These are phyloP conservation scores for Catostylus mosaicus DNA, from an alignment of 30 jellyfish, hydroid and myxozoan genomes.

Conservation along the genomic window DNA sequence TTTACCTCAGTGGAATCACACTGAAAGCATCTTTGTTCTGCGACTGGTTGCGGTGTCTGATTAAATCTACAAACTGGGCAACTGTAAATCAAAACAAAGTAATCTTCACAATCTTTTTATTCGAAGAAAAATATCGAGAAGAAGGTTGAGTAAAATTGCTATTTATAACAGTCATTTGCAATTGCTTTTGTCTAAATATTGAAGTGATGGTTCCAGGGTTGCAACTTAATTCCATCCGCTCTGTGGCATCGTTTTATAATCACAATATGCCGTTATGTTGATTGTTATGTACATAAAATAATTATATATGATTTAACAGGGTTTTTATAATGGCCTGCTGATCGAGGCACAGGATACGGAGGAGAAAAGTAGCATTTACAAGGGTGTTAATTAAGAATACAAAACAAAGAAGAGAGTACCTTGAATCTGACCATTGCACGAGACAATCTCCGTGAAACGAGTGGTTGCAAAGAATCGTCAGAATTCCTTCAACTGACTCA, in stretches of 20 bases:
- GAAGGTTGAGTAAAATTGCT: background rate
- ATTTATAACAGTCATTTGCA: background rate
- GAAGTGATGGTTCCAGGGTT: too few relatives aligned
- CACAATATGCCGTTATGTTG: too few relatives aligned
- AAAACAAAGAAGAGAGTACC: conserved; percentile 26
- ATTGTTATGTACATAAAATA: too few relatives aligned
- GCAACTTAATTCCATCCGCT: too few relatives aligned
- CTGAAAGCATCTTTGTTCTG: conserved; percentile 90
- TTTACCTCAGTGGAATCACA: conserved; percentile 91
- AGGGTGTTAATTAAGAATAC: too few relatives aligned
- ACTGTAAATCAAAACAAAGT: conserved; percentile 24
- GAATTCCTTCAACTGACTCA: conserved; percentile 90
- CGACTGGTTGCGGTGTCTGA: conserved; percentile 84
- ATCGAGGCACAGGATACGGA: too few relatives aligned
- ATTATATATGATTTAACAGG: too few relatives aligned
- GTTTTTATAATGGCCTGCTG: too few relatives aligned
- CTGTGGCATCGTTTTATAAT: too few relatives aligned
- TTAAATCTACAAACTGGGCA: conserved; percentile 94
- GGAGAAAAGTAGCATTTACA: too few relatives aligned
- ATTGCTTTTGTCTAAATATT: background rate
- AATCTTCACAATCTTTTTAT: background rate
- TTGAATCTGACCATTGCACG: conserved; percentile 89
- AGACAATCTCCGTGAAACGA: conserved; percentile 90
- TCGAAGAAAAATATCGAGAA: background rate
- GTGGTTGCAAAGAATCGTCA: conserved; percentile 89